Conservation (phyloP, 2,888 invertebrate species). For the Megamerina dolium region DNA sequence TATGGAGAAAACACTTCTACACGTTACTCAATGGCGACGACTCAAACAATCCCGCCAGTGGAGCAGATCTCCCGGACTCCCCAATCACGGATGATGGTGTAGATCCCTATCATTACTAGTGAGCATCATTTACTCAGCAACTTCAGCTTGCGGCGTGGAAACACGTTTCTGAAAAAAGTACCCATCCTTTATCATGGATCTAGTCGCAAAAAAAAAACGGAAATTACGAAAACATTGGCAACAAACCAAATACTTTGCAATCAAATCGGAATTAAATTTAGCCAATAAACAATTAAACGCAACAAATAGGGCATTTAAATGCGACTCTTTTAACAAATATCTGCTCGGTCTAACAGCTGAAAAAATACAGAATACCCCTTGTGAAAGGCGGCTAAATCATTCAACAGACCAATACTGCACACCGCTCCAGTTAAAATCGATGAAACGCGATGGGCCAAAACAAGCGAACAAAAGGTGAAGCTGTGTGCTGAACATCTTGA, state of each 20-base stretch:
- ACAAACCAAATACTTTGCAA: neutral
- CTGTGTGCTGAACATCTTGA: neutral
- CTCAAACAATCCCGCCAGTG: no score
- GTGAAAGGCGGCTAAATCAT: no score
- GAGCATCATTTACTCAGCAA: neutral
- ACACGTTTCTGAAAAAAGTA: neutral
- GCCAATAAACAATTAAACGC: no score
- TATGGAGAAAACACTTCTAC: no score
- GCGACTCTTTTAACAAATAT: no score
- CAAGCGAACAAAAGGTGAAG: neutral
- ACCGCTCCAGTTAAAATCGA: neutral
- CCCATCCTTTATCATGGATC: neutral
- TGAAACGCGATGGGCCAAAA: neutral
- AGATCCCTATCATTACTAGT: neutral
- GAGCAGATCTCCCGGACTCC: no score
- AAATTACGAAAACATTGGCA: neutral
- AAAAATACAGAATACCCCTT: neutral
- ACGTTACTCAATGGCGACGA: no score
- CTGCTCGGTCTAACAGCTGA: no score
- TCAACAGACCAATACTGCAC: conserved; percentile 1
- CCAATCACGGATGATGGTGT: no score
- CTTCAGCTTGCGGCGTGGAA: neutral
- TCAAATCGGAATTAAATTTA: neutral
- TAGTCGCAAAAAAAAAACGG: conserved; percentile 1
- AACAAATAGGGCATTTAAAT: no score